A percentile compares a stretch with the other conserved stretches of the same genome.
These are phyloP conservation scores for Ispidina lecontei DNA, from an alignment of 2,797 vertebrate genomes.

Conservation along the genomic window DNA sequence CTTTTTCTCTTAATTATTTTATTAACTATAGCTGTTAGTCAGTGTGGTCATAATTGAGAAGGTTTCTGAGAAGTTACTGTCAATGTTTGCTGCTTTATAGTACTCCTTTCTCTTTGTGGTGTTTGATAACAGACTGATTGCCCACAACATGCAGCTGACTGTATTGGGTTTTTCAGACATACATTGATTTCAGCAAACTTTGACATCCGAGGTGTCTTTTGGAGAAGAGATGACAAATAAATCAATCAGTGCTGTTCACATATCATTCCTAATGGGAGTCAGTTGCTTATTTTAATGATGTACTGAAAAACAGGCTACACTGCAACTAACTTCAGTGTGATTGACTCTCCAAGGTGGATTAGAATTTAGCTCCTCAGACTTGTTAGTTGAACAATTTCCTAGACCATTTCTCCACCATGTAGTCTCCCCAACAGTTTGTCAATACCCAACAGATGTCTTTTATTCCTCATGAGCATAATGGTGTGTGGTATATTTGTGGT, in stretches of 20 bases:
- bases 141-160: not conserved
- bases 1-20: not conserved
- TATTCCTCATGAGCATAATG: not conserved
- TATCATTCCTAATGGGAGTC: not conserved
- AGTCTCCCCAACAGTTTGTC: not conserved
- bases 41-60: not conserved
- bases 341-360: not conserved
- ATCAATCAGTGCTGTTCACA: not conserved
- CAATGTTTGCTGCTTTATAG: fast-evolving
- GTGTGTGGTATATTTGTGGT: not conserved
- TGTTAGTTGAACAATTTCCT: not conserved
- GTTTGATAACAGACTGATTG: not conserved
- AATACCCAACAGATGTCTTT: not conserved
- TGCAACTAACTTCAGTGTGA: not conserved
- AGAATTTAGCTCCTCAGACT: not conserved
- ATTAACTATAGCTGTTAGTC: not conserved
- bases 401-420: not conserved
- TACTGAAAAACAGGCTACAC: not conserved
- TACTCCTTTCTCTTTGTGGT: not conserved
- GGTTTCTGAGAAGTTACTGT: not conserved
- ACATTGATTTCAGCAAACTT: not conserved
- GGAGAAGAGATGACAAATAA: not conserved
- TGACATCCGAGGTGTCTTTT: not conserved
- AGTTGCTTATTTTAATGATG: not conserved
- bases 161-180: not conserved